Conservation (phyloP, 2,113 vertebrate genomes). For the Vulpes vulpes region DNA sequence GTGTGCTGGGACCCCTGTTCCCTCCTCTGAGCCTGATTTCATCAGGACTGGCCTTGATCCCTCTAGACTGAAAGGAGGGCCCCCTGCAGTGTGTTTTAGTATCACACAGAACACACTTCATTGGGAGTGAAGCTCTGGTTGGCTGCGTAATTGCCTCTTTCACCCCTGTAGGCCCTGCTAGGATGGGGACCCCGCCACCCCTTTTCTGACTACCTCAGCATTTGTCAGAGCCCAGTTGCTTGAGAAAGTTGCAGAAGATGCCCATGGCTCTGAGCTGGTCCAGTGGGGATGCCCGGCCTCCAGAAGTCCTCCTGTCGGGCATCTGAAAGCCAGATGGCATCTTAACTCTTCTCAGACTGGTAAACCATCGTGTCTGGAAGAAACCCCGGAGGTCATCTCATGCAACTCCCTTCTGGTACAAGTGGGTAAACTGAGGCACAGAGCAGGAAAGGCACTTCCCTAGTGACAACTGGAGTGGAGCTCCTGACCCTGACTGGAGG, state of each 20-base stretch:
- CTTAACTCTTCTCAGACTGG: not conserved
- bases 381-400: not conserved
- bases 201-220: not conserved
- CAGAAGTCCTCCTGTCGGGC: not conserved
- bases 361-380: not conserved
- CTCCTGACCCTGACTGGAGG: no score
- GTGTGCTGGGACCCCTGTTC: accelerated
- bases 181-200: no score
- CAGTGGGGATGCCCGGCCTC: not conserved
- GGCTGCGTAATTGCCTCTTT: not conserved
- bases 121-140: not conserved
- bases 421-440: not conserved
- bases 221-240: not conserved
- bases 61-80: not conserved
- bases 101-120: not conserved
- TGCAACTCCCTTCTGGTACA: not conserved
- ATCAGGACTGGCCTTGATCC: not conserved
- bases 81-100: not conserved
- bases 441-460: not conserved
- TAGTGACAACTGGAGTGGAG: no score
- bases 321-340: not conserved
- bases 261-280: not conserved
- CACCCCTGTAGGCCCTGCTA: not conserved
- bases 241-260: not conserved
- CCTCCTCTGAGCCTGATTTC: not conserved